Base-by-base conservation (phyloP, 2,888 invertebrate species). In the Acrobasis suavella region DNA sequence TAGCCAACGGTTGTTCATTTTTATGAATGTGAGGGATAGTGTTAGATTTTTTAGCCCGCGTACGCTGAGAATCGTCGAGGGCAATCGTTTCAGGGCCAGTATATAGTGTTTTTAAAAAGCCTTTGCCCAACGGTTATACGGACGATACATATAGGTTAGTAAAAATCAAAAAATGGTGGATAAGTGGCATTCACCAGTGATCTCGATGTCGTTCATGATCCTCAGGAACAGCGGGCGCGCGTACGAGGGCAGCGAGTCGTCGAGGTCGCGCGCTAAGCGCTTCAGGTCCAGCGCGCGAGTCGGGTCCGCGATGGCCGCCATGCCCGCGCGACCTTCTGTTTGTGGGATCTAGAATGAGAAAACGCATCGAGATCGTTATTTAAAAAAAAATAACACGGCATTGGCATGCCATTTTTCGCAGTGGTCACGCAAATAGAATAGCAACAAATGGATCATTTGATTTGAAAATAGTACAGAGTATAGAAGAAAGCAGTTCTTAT, bases 181-280 rank as follows among this genome's bases (percentile, higher is more conserved):
- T 22, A 22, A 22, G 22, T 22, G 22, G 22, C 22, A 22, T 22
- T 72, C 9, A 86, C 96, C 95, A 3, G 96, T 97, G 76, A 96
- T 93, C 64, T 98, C 97, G 61, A 98, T 94, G 69, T 95, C 93
- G 62, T 95, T 89, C 77, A 97, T 93, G 65, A 97, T 90, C 62
- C 99, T 93, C 49, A 99, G 85, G 91, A 99, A 99, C 17, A 98
- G 88, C 1, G 99, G 99, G 17, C 97, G 92, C 0, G 99, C 98
- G 83, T 98, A 99, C 0, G 95, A 80, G 0, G 99, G 97, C 72
- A 99, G 92, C 67, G 94, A 92, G 73, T 94, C 93, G 77, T 95
- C 95, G 55, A 97, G 89, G 62, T 94, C 95, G n/a, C 92, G 87
- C 32, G 95, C 94, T 64, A 97, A 87, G 60, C 90, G 86, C 32